Conservation (phyloP, 2,888 invertebrate species). For the Eugnorisma glareosa region DNA sequence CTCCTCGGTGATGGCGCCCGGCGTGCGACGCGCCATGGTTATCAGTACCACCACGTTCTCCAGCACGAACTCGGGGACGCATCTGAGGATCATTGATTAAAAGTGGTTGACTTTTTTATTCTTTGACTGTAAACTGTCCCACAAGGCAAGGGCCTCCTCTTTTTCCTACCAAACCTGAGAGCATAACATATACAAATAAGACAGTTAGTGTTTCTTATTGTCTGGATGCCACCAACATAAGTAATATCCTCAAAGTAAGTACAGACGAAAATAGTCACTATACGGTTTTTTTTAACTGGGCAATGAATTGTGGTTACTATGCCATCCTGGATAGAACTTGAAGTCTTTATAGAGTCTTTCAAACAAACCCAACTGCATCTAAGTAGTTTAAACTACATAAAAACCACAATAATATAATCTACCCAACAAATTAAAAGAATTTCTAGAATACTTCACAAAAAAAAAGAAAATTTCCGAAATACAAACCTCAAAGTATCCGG, state of each 20-base stretch:
- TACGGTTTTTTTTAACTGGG: not conserved
- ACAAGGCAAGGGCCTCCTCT: not conserved
- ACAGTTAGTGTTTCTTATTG: not conserved
- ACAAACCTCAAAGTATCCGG: constrained; percentile 92
- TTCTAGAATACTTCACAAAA: no score
- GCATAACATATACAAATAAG: not conserved
- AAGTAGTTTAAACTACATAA: not conserved
- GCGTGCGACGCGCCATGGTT: constrained; percentile 93
- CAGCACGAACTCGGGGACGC: constrained; percentile 97
- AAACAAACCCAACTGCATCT: not conserved
- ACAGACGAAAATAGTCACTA: not conserved
- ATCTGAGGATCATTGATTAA: constrained; percentile 84
- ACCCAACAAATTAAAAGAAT: not conserved
- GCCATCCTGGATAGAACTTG: not conserved
- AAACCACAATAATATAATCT: not conserved
- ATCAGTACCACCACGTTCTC: constrained; percentile 96
- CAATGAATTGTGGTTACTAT: not conserved
- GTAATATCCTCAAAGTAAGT: not conserved
- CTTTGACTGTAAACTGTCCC: not conserved
- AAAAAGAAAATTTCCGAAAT: not conserved
- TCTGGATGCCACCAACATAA: not conserved
- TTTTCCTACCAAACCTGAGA: not conserved
- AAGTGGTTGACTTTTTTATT: not conserved
- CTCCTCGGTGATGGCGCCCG: constrained; percentile 90
- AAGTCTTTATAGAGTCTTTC: not conserved